A percentile compares a stretch with the other conserved stretches of the same genome.
Evolutionary conservation across 2,888 invertebrate species (phyloP).

Genomic region (Amblyjoppa proteus): DNA sequence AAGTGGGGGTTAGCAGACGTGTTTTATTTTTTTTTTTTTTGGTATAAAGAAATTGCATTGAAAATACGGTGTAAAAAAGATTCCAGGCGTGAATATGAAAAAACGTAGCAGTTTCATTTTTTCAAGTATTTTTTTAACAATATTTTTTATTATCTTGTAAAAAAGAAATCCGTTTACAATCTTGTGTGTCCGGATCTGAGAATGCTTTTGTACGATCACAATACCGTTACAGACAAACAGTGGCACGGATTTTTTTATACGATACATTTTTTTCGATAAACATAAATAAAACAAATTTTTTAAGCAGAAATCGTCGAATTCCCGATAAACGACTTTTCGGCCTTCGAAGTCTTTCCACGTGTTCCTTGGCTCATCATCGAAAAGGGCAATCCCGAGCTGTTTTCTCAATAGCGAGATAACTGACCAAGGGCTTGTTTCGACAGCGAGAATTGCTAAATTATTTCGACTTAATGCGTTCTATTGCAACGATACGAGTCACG

Average conservation of each 20-base stretch:
- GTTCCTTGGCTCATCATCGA: slow-evolving; percentile 25
- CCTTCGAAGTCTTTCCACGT: slow-evolving; percentile 46
- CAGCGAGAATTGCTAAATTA: slow-evolving; percentile 16
- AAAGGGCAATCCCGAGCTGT: slow-evolving; percentile 22
- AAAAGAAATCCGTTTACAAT: background rate
- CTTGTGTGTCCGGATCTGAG: background rate
- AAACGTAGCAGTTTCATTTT: background rate
- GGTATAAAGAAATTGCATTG: background rate
- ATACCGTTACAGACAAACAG: background rate
- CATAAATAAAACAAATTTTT: background rate
- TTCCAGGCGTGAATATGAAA: background rate
- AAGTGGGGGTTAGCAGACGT: too few species aligned
- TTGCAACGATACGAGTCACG: slow-evolving; percentile 18
- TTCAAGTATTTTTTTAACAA: background rate
- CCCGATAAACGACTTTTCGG: slow-evolving; percentile 20
- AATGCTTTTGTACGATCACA: background rate
- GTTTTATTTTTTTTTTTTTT: too few species aligned
- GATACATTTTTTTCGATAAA: background rate
- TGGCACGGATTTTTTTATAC: background rate
- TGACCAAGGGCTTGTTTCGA: slow-evolving; percentile 21
- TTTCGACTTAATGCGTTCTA: slow-evolving; percentile 5
- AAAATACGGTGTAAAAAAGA: background rate
- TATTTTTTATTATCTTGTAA: background rate
- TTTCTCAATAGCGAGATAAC: background rate
- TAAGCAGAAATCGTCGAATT: background rate